Evolutionary conservation across 2,797 vertebrate species (phyloP).

Genomic region (Labroides dimidiatus): DNA sequence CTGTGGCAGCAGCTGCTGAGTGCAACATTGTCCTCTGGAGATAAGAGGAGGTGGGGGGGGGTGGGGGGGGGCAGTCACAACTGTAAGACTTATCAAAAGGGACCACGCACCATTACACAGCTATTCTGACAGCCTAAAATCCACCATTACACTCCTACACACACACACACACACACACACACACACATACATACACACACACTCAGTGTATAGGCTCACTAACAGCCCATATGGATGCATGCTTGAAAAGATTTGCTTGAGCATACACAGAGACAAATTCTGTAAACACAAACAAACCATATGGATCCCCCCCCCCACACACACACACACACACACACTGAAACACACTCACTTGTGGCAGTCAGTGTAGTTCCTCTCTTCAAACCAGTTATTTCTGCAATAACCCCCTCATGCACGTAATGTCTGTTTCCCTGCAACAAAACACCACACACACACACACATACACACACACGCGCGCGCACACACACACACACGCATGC

Average conservation of each 20-base stretch:
- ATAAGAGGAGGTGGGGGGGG: conserved; percentile 69
- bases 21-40: conserved; percentile 75
- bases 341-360: conserved; percentile 17
- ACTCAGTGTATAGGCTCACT: conserved; percentile 10
- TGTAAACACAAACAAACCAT: conserved; percentile 30
- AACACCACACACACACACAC: conserved; percentile 12
- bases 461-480: conserved; percentile 25
- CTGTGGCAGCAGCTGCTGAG: conserved; percentile 66
- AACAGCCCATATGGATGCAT: conserved; percentile 43
- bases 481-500: conserved; percentile 35
- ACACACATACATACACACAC: conserved; percentile 28
- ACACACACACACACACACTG: conserved; percentile 9
- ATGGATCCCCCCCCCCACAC: conserved; percentile 34
- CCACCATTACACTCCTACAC: conserved; percentile 47
- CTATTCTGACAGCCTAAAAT: conserved; percentile 71
- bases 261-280: conserved; percentile 42
- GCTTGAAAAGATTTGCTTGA: conserved; percentile 40
- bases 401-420: conserved; percentile 43
- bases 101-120: conserved; percentile 76
- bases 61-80: conserved; percentile 60
- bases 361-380: conserved; percentile 27
- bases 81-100: conserved; percentile 77
- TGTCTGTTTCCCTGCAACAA: conserved; percentile 21
- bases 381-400: conserved; percentile 47
- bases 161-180: conserved; percentile 37